Evolutionary conservation across 2,113 vertebrate genomes (phyloP).

Genomic region (Meleagris gallopavo): DNA sequence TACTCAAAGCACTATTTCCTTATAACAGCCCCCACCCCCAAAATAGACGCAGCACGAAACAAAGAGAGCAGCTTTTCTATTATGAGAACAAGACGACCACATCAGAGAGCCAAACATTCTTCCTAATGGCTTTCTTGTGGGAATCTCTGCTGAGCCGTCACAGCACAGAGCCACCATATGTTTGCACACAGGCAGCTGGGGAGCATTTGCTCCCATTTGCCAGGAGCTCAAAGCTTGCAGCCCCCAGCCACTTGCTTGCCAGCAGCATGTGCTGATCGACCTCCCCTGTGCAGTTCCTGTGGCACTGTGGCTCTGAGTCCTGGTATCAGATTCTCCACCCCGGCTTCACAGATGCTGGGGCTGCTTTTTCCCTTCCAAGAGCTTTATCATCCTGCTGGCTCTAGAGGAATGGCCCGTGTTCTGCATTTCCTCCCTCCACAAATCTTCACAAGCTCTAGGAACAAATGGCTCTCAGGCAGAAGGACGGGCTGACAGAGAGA

Average conservation of each 20-base stretch:
- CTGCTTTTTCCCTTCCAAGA: not conserved
- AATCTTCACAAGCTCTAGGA: not conserved
- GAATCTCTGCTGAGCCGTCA: not conserved
- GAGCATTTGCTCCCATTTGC: not conserved
- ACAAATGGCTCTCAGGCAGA: not conserved
- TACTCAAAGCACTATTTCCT: not conserved
- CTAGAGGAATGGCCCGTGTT: not conserved
- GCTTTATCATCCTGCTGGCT: not conserved
- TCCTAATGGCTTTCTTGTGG: slow-evolving; percentile 43
- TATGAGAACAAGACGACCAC: slow-evolving; percentile 6
- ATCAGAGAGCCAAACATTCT: slow-evolving; percentile 36
- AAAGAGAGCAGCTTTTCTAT: not conserved
- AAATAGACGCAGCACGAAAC: not conserved
- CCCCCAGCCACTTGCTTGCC: not conserved
- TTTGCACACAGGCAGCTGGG: not conserved
- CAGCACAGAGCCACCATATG: not conserved
- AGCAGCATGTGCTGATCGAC: not conserved
- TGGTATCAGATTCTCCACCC: not conserved
- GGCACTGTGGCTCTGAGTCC: not conserved
- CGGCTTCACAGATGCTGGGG: not conserved
- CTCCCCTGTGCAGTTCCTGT: not conserved
- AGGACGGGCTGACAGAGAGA: not conserved
- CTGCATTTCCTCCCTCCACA: not conserved
- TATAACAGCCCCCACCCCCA: not conserved
- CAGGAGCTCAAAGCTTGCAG: not conserved